Base-by-base conservation (phyloP, 37 sponge, comb jelly and placozoan species). In the Haliclona indistincta region DNA sequence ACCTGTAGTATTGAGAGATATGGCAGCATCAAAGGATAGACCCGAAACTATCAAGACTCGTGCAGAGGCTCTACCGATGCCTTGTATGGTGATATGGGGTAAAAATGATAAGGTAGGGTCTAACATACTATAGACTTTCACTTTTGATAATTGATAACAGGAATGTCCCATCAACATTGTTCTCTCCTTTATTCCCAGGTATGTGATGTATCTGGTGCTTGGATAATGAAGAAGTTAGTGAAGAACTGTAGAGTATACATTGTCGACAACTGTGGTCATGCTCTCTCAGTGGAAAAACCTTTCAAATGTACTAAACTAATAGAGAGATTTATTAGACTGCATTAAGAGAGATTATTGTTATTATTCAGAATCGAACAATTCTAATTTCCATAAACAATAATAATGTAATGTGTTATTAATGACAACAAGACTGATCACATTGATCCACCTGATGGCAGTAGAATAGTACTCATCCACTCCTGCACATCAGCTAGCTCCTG, bases 211-310 rank as follows among this genome's bases (percentile, higher is more conserved):
- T 80, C 90, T n/a, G 90, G 90, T 45, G 90, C 85, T 0, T 33
- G 15, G 15, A 67, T 89, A 11, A 44, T 80, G 15, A 51, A 67
- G 20, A 54, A 79, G 13, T 63, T 89, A 20, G 41, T 81, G 43
- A 63, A 74, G n/a, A 36, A 61, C 36, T 66, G 78, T 11, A 61
- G 77, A 45, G 47, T 90, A 2, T 60, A 55, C 17, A 56, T 90
- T 23, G 44, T 90, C 1, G 72, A 85, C 40, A 76, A 75, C 11
- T 90, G 91, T 85, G 91, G 91, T 1, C 91, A 90, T 60, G 81
- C 81, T 17, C 70, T 90, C 38, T 65, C 91, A 63, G 43, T 87
- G 55, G 87, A 87, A 11, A 43, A 82, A 56, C 87, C 87, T 15
- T 37, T 70, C 23, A 90, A 90, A 43, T 75, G 76, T 60, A 82